A percentile compares a stretch with the other conserved stretches of the same genome.
These are phyloP conservation scores for Nesogale talazaci DNA, from an alignment of 2,113 vertebrate genomes.

Conservation along the genomic window DNA sequence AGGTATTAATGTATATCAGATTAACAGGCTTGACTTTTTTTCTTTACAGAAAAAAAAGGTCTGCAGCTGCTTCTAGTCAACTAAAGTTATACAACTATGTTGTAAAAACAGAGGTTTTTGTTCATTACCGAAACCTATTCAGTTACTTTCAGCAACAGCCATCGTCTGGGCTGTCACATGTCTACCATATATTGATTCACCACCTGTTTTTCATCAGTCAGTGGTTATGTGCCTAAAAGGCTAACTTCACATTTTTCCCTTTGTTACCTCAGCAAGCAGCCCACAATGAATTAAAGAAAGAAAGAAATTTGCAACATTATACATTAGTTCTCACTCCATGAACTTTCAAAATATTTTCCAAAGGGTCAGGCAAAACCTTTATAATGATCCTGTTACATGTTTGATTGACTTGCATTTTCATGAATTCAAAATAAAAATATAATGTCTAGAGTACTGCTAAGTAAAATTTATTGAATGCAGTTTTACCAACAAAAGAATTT, in stretches of 20 bases:
- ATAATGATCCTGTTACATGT: slow-evolving; percentile 61
- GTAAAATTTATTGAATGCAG: not conserved
- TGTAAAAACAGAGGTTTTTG: slow-evolving; percentile 74
- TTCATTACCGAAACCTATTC: slow-evolving; percentile 71
- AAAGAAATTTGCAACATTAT: slow-evolving; percentile 67
- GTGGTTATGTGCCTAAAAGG: slow-evolving; percentile 72
- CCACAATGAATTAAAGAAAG: slow-evolving; percentile 60
- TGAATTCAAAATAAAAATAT: slow-evolving; percentile 45
- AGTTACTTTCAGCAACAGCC: slow-evolving; percentile 69
- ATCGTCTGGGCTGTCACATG: slow-evolving; percentile 65
- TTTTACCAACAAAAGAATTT: slow-evolving; percentile 7
- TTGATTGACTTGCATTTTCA: slow-evolving; percentile 65
- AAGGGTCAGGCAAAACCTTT: slow-evolving; percentile 73
- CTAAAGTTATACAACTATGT: slow-evolving; percentile 66
- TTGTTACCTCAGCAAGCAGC: slow-evolving; percentile 61
- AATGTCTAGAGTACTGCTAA: not conserved
- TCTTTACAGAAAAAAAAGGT: slow-evolving; percentile 21
- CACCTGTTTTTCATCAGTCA: slow-evolving; percentile 82
- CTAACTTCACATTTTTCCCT: slow-evolving; percentile 75
- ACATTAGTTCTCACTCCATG: slow-evolving; percentile 54
- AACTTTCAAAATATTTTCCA: slow-evolving; percentile 77
- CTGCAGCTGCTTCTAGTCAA: slow-evolving; percentile 77
- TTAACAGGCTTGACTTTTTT: slow-evolving; percentile 61
- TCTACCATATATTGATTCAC: slow-evolving; percentile 20
- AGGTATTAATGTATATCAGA: slow-evolving; percentile 66